Percentiles rank a stretch among this genome's conserved stretches.
Conservation (phyloP, 2,113 vertebrate genomes). For the Scopus umbretta region DNA sequence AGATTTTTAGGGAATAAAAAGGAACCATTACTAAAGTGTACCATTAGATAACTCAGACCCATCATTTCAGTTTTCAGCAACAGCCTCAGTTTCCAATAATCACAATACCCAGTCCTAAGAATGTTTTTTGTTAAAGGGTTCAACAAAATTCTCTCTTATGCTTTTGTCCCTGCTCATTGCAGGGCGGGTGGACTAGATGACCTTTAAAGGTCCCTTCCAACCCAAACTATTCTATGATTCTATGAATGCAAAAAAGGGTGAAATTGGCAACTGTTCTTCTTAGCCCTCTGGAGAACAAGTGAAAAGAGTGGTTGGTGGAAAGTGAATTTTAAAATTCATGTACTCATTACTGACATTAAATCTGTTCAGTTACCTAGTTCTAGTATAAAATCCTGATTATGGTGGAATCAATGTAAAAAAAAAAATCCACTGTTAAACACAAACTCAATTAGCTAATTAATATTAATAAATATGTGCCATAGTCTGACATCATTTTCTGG, state of each 20-base stretch:
- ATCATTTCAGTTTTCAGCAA: neutral
- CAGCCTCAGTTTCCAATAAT: neutral
- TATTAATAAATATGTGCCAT: neutral
- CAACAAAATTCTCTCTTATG: neutral
- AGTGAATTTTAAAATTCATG: neutral
- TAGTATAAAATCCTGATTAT: neutral
- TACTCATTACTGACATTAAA: neutral
- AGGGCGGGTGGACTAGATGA: no score
- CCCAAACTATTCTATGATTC: no score
- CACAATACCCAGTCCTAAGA: neutral
- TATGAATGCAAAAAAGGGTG: neutral
- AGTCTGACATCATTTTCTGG: neutral
- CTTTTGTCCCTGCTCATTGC: neutral
- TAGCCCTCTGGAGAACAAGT: neutral
- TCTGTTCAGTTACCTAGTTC: neutral
- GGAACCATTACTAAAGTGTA: neutral
- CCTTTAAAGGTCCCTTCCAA: no score
- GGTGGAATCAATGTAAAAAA: neutral
- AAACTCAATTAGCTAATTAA: neutral
- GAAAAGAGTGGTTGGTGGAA: neutral
- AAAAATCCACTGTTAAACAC: neutral
- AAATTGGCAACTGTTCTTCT: neutral
- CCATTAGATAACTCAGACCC: neutral
- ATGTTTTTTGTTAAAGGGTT: neutral
- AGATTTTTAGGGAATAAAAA: neutral